Evolutionary conservation across 2,113 vertebrate species (phyloP), one percentile per base, ranked within the genome.

Genomic region (Lamprologus sp.): DNA sequence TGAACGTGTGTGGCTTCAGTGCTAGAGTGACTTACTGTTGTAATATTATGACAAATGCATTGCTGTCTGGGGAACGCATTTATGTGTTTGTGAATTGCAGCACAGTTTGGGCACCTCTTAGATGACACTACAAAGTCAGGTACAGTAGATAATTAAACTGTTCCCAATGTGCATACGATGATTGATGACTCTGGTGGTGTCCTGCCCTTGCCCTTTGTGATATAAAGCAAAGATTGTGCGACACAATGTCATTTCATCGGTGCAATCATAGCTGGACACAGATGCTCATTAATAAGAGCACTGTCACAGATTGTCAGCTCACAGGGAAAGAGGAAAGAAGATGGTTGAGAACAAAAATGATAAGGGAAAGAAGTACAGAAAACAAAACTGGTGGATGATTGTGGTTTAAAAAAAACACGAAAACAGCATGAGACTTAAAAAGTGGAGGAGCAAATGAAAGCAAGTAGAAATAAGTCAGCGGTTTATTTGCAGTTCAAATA

Each of bases 221-320:
- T 84, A 88, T 84, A 84, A 92, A 89, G 90, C 77, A 92, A 88
- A 92, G 93, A 94, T 95, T 92, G 77, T 92, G 94, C 95, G 93
- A 94, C 95, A 94, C 95, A 90, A 94, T 94, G 93, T 94, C 91
- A 94, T 95, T 89, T 84, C 86, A 68, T 51, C 53, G 54, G 87
- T 91, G 90, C 90, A 94, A 93, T 95, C 91, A 93, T 92, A 93
- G 91, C 88, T 49, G 79, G 58, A 88, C 90, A 80, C 81, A 21
- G 87, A 55, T 37, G 49, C 81, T 88, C 92, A 93, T 95, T 90
- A 94, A 95, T 93, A 94, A 92, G 73, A 88, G 79, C 85, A 51
- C 7, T 5, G 26, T 79, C 85, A 75, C 75, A 68, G 79, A 31
- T 84, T 85, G 82, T 88, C 91, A 86, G 79, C 58, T 86, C 53